Evolutionary conservation across 2,888 invertebrate species (phyloP).

Genomic region (Macrosiphum euphorbiae): DNA sequence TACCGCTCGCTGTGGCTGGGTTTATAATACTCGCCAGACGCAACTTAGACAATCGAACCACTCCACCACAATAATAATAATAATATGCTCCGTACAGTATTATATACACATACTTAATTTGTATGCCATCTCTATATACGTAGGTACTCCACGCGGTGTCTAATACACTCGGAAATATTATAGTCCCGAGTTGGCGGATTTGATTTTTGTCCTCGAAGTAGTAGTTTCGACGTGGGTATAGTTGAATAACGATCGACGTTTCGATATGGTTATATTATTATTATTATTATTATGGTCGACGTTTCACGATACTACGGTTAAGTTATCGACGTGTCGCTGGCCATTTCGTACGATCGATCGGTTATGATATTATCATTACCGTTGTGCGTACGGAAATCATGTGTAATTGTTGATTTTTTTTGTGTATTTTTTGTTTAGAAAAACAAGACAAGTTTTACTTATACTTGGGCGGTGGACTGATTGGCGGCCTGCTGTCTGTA

Average conservation of each 20-base stretch:
- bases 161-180: neutral
- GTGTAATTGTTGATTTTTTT: constrained; percentile 16
- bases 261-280: too few relatives aligned
- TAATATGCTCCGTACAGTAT: neutral
- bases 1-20: neutral
- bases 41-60: neutral
- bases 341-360: neutral
- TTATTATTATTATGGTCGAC: too few relatives aligned
- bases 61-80: neutral
- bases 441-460: constrained; percentile 85
- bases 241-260: neutral
- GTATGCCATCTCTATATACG: neutral
- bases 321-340: neutral
- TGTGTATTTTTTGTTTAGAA: constrained; percentile 73
- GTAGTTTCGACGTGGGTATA: too few relatives aligned
- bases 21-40: neutral
- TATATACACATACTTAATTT: neutral
- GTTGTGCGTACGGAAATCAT: neutral
- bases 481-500: constrained; percentile 80
- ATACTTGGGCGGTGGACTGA: constrained; percentile 84
- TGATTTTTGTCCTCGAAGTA: too few relatives aligned
- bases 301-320: too few relatives aligned
- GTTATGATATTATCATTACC: neutral
- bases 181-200: too few relatives aligned
- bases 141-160: neutral